Evolutionary conservation across 2,797 vertebrate species (phyloP).

Genomic region (Ptychadena robeensis): DNA sequence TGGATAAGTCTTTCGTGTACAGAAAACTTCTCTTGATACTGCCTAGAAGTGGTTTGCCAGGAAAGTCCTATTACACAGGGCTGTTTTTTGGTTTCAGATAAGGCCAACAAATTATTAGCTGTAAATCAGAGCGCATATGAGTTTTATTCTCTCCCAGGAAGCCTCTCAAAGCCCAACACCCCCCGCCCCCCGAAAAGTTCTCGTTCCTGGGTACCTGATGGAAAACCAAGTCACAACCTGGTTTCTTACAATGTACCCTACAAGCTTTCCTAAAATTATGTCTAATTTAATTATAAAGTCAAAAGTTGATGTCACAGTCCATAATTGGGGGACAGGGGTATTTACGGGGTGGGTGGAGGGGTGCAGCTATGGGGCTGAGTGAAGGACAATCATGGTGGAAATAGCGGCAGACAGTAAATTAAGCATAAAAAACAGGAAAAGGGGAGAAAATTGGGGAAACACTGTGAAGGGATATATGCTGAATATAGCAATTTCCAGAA

Average conservation of each 20-base stretch:
- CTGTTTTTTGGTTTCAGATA: not conserved
- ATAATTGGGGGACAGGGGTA: no score
- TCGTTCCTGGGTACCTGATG: no score
- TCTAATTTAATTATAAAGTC: not conserved
- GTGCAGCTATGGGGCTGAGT: no score
- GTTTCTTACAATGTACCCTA: not conserved
- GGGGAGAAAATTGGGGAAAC: no score
- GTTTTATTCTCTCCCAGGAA: not conserved
- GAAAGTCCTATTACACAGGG: not conserved
- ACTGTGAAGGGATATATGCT: no score
- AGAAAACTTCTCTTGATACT: conserved; percentile 2
- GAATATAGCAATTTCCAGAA: no score
- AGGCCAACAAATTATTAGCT: not conserved
- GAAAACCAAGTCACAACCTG: no score
- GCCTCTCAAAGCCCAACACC: not conserved
- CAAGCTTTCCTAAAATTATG: not conserved
- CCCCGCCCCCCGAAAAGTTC: not conserved
- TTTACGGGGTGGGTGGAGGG: no score
- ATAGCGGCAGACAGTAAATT: no score
- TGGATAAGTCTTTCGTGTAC: not conserved
- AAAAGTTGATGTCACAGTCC: not conserved
- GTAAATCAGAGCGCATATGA: not conserved
- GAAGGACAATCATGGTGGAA: no score
- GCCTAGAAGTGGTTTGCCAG: not conserved
- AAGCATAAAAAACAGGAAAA: no score